These are phyloP conservation scores for Kryptolebias ocellatus DNA, from an alignment of 2,797 vertebrate genomes.

Conservation along the genomic window DNA sequence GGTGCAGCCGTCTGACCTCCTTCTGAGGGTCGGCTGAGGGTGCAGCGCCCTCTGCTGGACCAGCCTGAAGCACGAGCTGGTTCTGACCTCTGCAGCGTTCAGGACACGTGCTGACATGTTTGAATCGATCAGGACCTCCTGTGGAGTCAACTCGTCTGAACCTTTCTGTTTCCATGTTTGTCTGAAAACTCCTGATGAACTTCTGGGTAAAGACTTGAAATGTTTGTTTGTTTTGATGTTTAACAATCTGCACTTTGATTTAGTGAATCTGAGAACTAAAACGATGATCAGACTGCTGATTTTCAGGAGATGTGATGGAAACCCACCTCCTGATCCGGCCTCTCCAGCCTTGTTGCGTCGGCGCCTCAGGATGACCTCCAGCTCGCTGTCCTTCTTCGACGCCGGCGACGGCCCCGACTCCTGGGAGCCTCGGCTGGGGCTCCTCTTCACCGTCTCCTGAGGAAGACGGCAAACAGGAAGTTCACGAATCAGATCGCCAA, in stretches of 20 bases:
- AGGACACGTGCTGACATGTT: background rate
- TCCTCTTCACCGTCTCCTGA: slow-evolving; percentile 84
- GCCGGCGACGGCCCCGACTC: slow-evolving; percentile 62
- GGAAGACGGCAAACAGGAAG: background rate
- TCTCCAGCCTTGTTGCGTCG: slow-evolving; percentile 84
- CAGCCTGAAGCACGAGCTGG: background rate
- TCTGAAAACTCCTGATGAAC: too few relatives aligned
- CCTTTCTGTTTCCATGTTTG: background rate
- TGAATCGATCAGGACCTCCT: background rate
- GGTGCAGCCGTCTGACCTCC: slow-evolving; percentile 6
- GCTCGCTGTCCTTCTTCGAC: slow-evolving; percentile 83
- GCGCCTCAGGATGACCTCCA: slow-evolving; percentile 85
- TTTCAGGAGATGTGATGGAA: background rate
- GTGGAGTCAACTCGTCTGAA: background rate
- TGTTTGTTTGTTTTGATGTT: too few relatives aligned
- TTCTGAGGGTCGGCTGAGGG: background rate
- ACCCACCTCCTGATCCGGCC: slow-evolving; percentile 68
- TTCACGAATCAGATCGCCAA: background rate
- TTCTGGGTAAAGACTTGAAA: too few relatives aligned
- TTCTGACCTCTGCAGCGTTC: slow-evolving; percentile 10
- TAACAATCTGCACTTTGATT: too few relatives aligned
- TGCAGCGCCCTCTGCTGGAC: slow-evolving; percentile 32
- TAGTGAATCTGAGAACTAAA: too few relatives aligned
- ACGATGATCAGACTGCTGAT: too few relatives aligned
- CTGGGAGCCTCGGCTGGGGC: slow-evolving; percentile 83